Base-by-base conservation (phyloP, 2,888 invertebrate genomes). In the Trichacis sp. region DNA sequence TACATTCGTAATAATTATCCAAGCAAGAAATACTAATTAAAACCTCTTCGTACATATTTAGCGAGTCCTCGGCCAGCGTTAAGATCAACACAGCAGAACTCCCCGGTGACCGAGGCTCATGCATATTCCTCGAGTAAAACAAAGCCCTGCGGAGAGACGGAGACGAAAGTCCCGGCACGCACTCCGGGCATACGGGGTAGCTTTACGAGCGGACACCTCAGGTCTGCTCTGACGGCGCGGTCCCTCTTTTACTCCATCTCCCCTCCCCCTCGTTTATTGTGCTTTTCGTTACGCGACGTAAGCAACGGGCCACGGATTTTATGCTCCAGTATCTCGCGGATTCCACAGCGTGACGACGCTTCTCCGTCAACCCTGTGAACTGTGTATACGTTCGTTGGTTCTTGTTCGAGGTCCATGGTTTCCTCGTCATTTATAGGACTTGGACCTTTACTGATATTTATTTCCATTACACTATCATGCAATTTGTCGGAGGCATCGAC, bases 161-260 rank as follows among this genome's bases (percentile, higher is more conserved):
- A 64, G 63, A 50, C 61, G 66, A 68, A 45, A 68, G 65, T 64
- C 62, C 58, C 56, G 64, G 68, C 69, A 70, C 69, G 75, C 78
- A 80, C 75, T 74, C 75, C 68, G 64, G 81, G 77, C 82, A 82
- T 83, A 83, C 82, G 83, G 82, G 82, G 77, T 78, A 80, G 77
- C 80, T 82, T 83, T 82, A 82, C 81, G 81, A 82, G 81, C 82
- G 79, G 83, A 83, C 83, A 83, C 82, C 82, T 82, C 82, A 82
- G 82, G 83, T 83, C 82, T 83, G 83, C 79, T 82, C 73, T 74
- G 74, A 77, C 67, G 70, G 68, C 68, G 68, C 59, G 54, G 64
- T 57, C 68, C 67, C 67, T 67, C 68, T 60, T 72, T 63, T 71
- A 63, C 65, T 64, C 63, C 47, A 55, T 59, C 36, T 43, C n/a